Percentiles rank a stretch among this genome's conserved stretches.
Conservation (phyloP, 2,113 vertebrate species). For the Menidia beryllina region DNA sequence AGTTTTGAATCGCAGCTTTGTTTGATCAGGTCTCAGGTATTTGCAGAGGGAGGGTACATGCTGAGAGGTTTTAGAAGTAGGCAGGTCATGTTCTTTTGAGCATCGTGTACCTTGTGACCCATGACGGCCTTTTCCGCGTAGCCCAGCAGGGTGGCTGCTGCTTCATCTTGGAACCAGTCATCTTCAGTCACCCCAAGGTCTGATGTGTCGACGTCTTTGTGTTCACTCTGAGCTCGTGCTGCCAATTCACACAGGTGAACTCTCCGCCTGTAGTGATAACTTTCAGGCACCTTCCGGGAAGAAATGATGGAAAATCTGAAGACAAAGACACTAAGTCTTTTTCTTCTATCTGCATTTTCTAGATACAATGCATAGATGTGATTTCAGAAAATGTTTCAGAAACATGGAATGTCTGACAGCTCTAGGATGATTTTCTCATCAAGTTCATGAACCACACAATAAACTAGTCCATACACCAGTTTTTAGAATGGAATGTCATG, state of each 20-base stretch:
- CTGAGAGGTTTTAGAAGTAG: not conserved
- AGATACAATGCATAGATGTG: no score
- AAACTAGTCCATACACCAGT: no score
- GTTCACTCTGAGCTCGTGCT: slow-evolving; percentile 37
- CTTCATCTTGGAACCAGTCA: slow-evolving; percentile 66
- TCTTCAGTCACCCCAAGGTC: slow-evolving; percentile 85
- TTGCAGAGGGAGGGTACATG: no score
- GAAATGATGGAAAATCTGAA: not conserved
- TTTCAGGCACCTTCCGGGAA: slow-evolving; percentile 83
- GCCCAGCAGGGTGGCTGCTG: slow-evolving; percentile 58
- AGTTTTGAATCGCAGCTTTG: no score
- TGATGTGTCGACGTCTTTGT: slow-evolving; percentile 89
- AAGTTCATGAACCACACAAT: no score
- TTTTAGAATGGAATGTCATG: no score
- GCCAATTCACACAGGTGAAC: slow-evolving; percentile 45
- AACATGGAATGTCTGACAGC: no score
- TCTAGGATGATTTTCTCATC: no score
- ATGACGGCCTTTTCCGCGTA: slow-evolving; percentile 66
- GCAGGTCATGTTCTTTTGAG: not conserved
- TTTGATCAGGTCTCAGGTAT: no score
- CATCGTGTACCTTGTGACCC: slow-evolving; percentile 68
- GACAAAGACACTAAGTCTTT: no score
- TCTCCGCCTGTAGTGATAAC: slow-evolving; percentile 83
- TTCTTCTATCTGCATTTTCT: no score
- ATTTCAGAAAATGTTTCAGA: no score